Percentiles rank a stretch among this genome's conserved stretches.
phyloP scores from a whole-genome alignment of 2,797 vertebrate genomes.

The Myotis daubentonii region DNA sequence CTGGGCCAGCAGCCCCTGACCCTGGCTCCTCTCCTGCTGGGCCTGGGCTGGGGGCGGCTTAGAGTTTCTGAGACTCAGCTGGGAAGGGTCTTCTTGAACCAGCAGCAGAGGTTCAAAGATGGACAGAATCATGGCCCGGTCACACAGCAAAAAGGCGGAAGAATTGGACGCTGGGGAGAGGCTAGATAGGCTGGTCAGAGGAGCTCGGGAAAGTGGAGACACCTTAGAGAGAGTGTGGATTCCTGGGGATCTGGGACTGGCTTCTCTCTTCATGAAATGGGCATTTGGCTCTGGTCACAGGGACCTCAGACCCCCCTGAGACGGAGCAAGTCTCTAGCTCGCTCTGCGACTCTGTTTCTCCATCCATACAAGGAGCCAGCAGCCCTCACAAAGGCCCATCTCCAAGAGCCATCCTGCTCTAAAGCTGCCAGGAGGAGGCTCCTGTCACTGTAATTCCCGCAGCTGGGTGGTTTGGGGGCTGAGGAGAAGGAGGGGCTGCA shows the following conservation, averaged over 20 bases:
- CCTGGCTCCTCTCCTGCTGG: slow-evolving; percentile 15
- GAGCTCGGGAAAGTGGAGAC: background rate
- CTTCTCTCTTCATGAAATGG: background rate
- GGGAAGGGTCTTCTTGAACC: background rate
- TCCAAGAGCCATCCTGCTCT: background rate
- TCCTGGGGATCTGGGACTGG: background rate
- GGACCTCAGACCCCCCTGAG: background rate
- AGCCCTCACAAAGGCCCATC: background rate
- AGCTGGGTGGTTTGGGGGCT: background rate
- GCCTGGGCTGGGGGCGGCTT: background rate
- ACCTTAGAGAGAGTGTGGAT: background rate
- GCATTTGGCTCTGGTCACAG: background rate
- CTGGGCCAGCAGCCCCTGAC: background rate
- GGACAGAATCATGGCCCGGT: background rate
- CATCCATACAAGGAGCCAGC: background rate
- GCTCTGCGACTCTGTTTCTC: background rate
- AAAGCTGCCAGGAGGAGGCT: background rate
- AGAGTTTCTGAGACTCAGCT: background rate
- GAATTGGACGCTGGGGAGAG: background rate
- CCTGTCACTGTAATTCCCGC: background rate
- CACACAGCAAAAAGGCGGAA: slow-evolving; percentile 1
- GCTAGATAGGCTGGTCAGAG: background rate
- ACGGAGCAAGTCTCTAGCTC: background rate
- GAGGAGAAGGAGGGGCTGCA: background rate
- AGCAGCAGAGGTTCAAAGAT: background rate